These are phyloP conservation scores for Copsychus sechellarum DNA, from an alignment of 2,113 vertebrate genomes.

Conservation along the genomic window DNA sequence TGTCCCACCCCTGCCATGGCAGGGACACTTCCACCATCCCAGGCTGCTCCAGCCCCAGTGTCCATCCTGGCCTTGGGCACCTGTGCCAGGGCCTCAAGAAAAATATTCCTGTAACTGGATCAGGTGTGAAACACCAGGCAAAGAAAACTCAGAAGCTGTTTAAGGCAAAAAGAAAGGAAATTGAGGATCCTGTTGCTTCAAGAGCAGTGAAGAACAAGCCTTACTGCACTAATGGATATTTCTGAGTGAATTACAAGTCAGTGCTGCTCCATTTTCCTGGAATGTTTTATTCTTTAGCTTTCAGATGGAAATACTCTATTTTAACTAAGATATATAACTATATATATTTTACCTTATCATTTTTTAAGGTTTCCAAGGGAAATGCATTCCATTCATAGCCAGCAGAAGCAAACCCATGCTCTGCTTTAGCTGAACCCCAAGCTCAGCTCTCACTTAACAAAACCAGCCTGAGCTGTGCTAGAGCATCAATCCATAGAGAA, in stretches of 20 bases:
- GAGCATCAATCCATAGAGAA: constrained; percentile 30
- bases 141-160: background rate
- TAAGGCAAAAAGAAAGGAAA: background rate
- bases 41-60: background rate
- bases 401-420: background rate
- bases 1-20: accelerated
- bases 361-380: background rate
- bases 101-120: background rate
- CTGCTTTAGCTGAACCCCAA: background rate
- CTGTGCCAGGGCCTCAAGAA: background rate
- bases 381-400: background rate
- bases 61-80: background rate
- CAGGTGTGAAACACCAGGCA: background rate
- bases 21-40: background rate
- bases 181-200: background rate
- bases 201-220: background rate
- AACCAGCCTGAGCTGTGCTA: constrained; percentile 8
- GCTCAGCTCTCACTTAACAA: background rate
- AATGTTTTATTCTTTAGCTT: background rate
- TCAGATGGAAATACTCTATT: background rate
- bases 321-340: background rate
- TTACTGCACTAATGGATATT: background rate
- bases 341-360: background rate
- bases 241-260: background rate
- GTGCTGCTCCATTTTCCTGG: background rate